These are phyloP conservation scores for Pristionchus maxplancki DNA, from an alignment of 2,888 invertebrate genomes.

Conservation along the genomic window DNA sequence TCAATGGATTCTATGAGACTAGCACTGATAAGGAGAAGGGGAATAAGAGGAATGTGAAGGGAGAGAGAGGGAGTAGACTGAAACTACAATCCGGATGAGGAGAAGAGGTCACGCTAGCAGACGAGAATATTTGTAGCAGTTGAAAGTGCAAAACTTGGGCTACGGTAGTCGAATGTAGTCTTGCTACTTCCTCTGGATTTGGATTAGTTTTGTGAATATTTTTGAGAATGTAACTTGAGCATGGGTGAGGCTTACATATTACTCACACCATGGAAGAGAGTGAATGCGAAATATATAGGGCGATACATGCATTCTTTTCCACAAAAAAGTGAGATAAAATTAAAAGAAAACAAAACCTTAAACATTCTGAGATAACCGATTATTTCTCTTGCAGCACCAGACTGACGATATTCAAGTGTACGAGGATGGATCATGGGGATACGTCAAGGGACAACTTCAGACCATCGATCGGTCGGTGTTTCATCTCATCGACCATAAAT, in stretches of 20 bases:
- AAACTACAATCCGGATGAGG: background rate
- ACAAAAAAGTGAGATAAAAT: background rate
- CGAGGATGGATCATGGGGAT: conserved; percentile 64
- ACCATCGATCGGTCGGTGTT: conserved; percentile 60
- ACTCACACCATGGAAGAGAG: background rate
- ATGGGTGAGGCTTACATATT: background rate
- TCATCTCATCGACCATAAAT: background rate
- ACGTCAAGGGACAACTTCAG: conserved; percentile 66
- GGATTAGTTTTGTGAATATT: background rate
- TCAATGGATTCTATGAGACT: background rate
- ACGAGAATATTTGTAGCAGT: background rate
- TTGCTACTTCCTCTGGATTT: no score
- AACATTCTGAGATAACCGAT: no score
- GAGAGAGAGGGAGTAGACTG: background rate
- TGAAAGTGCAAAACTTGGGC: background rate
- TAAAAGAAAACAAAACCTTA: background rate
- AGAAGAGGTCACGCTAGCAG: background rate
- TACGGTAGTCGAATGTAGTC: no score
- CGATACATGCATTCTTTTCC: background rate
- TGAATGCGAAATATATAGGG: background rate
- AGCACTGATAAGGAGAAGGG: conserved; percentile 22
- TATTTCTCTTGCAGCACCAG: conserved; percentile 57
- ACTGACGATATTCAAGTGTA: conserved; percentile 57
- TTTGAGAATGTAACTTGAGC: background rate
- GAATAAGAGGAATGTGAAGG: background rate